Evolutionary conservation across 1,140 invertebrate genomes (phyloP).

Genomic region (Zaprionus ornatus): DNA sequence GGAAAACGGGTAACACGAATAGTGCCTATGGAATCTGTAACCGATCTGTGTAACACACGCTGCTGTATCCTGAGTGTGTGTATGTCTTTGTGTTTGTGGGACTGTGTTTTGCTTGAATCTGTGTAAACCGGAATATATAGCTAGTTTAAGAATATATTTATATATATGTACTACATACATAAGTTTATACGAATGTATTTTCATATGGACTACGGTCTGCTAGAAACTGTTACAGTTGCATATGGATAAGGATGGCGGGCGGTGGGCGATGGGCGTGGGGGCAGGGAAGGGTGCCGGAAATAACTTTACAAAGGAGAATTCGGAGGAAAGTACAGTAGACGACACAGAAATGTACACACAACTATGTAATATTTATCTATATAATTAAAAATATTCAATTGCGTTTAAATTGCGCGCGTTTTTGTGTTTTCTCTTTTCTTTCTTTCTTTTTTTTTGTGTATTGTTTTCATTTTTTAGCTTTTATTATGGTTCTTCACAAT

Average conservation of each 20-base stretch:
- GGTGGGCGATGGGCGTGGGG: background rate
- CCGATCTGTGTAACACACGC: slow-evolving; percentile 8
- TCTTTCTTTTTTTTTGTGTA: background rate
- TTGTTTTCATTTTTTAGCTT: background rate
- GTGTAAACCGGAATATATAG: slow-evolving; percentile 76
- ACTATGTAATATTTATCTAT: slow-evolving; percentile 42
- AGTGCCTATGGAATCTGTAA: slow-evolving; percentile 12
- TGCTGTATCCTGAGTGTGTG: background rate
- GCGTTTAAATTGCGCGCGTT: slow-evolving; percentile 18
- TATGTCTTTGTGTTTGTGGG: background rate
- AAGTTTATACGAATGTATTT: slow-evolving; percentile 77
- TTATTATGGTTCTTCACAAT: slow-evolving; percentile 1
- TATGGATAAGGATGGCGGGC: background rate
- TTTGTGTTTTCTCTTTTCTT: slow-evolving; percentile 29
- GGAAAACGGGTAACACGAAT: background rate
- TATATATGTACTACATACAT: slow-evolving; percentile 63
- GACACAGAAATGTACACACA: slow-evolving; percentile 69
- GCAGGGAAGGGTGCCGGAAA: slow-evolving; percentile 22
- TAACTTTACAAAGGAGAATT: slow-evolving; percentile 60
- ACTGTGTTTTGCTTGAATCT: slow-evolving; percentile 37
- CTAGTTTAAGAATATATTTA: slow-evolving; percentile 72
- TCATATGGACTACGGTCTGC: slow-evolving; percentile 75
- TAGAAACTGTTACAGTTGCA: slow-evolving; percentile 65
- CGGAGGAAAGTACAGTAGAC: slow-evolving; percentile 37
- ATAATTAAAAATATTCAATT: slow-evolving; percentile 36